These are phyloP conservation scores for Pterophyllum scalare DNA, from an alignment of 2,113 vertebrate species.

Conservation along the genomic window DNA sequence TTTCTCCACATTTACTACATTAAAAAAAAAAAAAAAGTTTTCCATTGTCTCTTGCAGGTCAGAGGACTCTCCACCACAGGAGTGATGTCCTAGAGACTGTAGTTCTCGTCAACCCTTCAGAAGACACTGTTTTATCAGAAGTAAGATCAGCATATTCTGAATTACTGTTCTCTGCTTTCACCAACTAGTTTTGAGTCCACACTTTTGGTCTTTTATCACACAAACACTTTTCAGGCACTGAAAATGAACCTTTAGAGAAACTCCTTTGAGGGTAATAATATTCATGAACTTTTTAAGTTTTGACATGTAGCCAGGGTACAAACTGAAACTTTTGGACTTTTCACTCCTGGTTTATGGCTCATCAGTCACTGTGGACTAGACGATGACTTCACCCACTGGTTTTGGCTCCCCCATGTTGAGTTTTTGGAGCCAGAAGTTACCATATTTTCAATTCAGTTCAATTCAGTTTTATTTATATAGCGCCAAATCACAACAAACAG, in stretches of 20 bases:
- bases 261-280: background rate
- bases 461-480: no score
- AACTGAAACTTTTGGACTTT: background rate
- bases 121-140: slow-evolving; percentile 88
- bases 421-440: background rate
- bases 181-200: background rate
- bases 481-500: no score
- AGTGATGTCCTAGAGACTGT: slow-evolving; percentile 92
- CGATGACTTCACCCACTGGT: background rate
- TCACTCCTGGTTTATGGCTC: background rate
- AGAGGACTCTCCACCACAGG: slow-evolving; percentile 93
- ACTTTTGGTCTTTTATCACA: background rate
- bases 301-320: background rate
- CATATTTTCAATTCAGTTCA: no score
- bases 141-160: slow-evolving; percentile 68
- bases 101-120: slow-evolving; percentile 93
- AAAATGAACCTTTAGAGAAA: background rate
- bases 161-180: background rate
- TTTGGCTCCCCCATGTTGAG: background rate
- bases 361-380: background rate
- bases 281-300: background rate
- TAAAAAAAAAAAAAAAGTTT: slow-evolving; percentile 9
- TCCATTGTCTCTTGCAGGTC: slow-evolving; percentile 82
- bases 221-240: no score
- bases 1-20: background rate